Percentiles rank a stretch among this genome's conserved stretches.
phyloP scores from a whole-genome alignment of 2,113 vertebrate genomes.

The Vulpes vulpes region DNA sequence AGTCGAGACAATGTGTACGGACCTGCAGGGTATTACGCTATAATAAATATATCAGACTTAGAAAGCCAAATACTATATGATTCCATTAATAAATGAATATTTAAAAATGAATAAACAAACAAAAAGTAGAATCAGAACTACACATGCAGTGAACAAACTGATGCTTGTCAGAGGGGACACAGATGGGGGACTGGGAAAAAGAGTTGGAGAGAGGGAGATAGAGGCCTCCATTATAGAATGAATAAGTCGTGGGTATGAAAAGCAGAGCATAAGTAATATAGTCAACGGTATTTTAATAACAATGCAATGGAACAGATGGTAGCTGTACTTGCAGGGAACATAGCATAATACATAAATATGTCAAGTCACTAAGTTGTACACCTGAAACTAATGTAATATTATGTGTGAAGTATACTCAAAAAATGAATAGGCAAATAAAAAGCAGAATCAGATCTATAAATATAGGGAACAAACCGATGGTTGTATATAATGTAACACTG shows the following conservation, averaged over 20 bases:
- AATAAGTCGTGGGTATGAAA: not conserved
- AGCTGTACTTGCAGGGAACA: not conserved
- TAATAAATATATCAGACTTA: not conserved
- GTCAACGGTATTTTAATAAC: not conserved
- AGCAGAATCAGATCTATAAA: not conserved
- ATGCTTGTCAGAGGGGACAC: not conserved
- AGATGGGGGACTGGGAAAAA: not conserved
- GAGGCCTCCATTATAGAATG: not conserved
- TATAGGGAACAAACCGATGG: not conserved
- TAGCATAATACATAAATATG: not conserved
- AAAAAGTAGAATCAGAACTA: not conserved
- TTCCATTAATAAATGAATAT: not conserved
- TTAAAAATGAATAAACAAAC: not conserved
- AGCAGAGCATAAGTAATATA: not conserved
- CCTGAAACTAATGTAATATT: not conserved
- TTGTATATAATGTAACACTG: not conserved
- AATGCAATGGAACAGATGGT: not conserved
- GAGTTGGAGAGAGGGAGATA: not conserved
- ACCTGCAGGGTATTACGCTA: not conserved
- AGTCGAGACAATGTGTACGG: not conserved
- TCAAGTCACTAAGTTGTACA: not conserved
- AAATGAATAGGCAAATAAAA: not conserved
- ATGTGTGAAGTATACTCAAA: not conserved
- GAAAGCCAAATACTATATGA: not conserved
- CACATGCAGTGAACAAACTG: not conserved